phyloP scores from a whole-genome alignment of 2,797 vertebrate species.

The Sandelia bainsii region DNA sequence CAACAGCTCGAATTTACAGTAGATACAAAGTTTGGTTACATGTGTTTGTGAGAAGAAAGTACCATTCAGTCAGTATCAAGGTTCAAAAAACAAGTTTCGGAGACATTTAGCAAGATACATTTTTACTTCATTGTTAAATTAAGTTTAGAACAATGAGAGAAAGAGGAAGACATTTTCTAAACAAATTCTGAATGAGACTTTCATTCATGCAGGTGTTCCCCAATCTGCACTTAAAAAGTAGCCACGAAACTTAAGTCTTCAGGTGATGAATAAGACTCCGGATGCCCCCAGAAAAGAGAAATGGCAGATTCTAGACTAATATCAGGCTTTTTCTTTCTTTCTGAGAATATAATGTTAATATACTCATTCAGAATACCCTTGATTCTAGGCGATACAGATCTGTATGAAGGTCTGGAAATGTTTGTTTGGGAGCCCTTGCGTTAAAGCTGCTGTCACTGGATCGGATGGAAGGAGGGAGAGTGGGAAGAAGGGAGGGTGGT shows the following conservation, averaged over 20 bases:
- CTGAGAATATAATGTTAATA: neutral
- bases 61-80: neutral
- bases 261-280: neutral
- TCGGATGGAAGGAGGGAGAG: constrained; percentile 50
- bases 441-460: constrained; percentile 54
- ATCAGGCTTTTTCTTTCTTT: neutral
- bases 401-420: constrained; percentile 11
- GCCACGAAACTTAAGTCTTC: too few relatives aligned
- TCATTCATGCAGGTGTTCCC: constrained; percentile 3
- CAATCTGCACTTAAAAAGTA: neutral
- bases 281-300: neutral
- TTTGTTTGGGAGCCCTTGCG: constrained; percentile 41
- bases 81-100: too few relatives aligned
- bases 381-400: neutral
- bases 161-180: neutral
- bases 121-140: constrained; percentile 3
- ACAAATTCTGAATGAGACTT: neutral
- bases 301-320: neutral
- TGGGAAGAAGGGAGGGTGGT: constrained; percentile 28
- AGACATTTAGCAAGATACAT: neutral
- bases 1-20: neutral
- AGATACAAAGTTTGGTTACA: neutral
- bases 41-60: neutral
- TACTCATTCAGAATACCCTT: neutral
- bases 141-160: neutral